Evolutionary conservation across 2,888 invertebrate species (phyloP).

Genomic region (Leptura quadrifasciata): DNA sequence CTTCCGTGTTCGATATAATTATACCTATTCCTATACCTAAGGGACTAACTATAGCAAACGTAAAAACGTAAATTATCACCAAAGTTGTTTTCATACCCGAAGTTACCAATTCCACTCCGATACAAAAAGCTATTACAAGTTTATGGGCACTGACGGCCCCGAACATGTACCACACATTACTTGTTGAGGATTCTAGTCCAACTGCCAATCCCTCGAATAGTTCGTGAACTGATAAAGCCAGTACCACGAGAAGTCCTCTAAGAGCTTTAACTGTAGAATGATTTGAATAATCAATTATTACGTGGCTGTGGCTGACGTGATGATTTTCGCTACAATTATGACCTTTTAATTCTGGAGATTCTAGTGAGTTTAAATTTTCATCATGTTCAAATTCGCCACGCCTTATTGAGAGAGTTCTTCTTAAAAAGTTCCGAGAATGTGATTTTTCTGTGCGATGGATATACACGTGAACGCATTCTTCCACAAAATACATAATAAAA

Average conservation of each 20-base stretch:
- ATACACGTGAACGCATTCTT: conserved; percentile 85
- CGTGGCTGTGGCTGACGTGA: conserved; percentile 64
- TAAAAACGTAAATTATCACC: conserved; percentile 81
- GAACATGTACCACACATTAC: conserved; percentile 86
- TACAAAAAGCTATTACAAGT: conserved; percentile 90
- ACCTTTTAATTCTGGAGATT: conserved; percentile 18
- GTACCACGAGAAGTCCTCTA: conserved; percentile 85
- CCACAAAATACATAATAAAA: conserved; percentile 87
- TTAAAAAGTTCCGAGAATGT: conserved; percentile 60
- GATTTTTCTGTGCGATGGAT: conserved; percentile 75
- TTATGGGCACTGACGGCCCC: conserved; percentile 91
- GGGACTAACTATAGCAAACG: conserved; percentile 88
- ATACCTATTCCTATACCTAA: conserved; percentile 87
- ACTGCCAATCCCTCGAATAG: conserved; percentile 91
- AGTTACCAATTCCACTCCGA: conserved; percentile 88
- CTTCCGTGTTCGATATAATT: conserved; percentile 78
- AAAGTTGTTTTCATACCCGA: conserved; percentile 80
- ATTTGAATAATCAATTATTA: conserved; percentile 57
- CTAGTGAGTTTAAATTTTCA: conserved; percentile 12
- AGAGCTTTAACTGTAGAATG: conserved; percentile 72
- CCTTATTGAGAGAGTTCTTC: conserved; percentile 68
- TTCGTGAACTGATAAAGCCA: conserved; percentile 90
- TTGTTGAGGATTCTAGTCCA: conserved; percentile 81
- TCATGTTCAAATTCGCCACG: conserved; percentile 53
- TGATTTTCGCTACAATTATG: conserved; percentile 55